Percentiles rank a stretch among this genome's conserved stretches.
phyloP scores from a whole-genome alignment of 2,113 vertebrate species.

The Chloropsis cyanopogon region DNA sequence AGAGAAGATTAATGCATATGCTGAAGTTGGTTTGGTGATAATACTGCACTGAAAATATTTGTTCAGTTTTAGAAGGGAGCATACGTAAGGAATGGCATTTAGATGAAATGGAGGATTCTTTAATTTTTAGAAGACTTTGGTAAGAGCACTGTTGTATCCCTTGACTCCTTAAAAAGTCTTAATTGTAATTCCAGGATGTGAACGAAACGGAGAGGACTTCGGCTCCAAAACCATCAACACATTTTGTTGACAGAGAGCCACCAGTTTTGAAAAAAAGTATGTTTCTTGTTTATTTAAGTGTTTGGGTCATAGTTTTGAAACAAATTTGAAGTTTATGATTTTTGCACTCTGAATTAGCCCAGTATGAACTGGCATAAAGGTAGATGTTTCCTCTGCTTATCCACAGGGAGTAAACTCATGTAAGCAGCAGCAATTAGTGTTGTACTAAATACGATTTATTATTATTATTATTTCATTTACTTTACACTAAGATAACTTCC shows the following conservation, averaged over 20 bases:
- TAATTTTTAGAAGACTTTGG: neutral
- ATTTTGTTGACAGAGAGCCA: constrained; percentile 76
- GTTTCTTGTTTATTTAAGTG: constrained; percentile 33
- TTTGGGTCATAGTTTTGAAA: neutral
- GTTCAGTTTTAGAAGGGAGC: neutral
- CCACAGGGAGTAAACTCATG: neutral
- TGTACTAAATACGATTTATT: neutral
- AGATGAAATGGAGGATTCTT: neutral
- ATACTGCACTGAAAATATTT: neutral
- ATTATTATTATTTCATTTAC: neutral
- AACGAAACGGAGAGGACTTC: constrained; percentile 63
- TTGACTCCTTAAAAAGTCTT: neutral
- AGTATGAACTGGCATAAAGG: neutral
- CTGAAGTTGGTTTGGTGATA: neutral
- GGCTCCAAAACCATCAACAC: constrained; percentile 75
- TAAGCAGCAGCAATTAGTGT: neutral
- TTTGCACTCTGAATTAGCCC: neutral
- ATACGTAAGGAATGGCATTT: neutral
- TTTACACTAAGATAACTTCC: neutral
- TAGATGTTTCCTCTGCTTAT: neutral
- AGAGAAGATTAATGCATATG: neutral
- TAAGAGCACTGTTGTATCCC: neutral
- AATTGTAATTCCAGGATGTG: constrained; percentile 71
- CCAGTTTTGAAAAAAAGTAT: constrained; percentile 83
- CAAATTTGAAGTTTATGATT: neutral